phyloP scores from a whole-genome alignment of 1,140 invertebrate genomes.

The Temnothorax curvispinosus region DNA sequence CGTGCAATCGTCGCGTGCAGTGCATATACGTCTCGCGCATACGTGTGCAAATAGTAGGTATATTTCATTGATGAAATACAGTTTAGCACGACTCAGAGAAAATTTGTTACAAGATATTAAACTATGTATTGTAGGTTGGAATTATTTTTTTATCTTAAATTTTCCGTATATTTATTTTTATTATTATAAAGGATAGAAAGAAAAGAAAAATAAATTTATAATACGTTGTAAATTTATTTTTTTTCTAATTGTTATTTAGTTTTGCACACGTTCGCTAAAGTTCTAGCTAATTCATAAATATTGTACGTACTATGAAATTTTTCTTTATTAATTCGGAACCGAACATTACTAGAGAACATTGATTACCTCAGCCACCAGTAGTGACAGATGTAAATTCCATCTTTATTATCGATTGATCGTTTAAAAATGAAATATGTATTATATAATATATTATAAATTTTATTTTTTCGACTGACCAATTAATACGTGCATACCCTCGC shows the following conservation, averaged over 20 bases:
- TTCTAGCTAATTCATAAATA: background rate
- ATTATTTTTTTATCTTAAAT: background rate
- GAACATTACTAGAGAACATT: background rate
- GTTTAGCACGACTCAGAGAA: background rate
- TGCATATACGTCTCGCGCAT: slow-evolving; percentile 1
- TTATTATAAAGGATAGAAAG: background rate
- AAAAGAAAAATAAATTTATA: background rate
- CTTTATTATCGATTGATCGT: background rate
- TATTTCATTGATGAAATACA: slow-evolving; percentile 33
- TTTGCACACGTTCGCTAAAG: background rate
- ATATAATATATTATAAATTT: background rate
- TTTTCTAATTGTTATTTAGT: background rate
- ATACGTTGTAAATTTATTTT: background rate
- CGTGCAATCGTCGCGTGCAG: background rate
- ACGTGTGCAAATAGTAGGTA: background rate
- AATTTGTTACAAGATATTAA: background rate
- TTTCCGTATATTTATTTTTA: background rate
- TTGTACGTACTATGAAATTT: background rate
- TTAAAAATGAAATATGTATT: background rate
- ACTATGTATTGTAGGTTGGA: background rate
- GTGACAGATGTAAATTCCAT: background rate
- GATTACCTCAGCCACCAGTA: background rate
- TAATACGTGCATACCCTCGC: background rate
- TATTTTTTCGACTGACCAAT: background rate
- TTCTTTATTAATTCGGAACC: background rate